Base-by-base conservation (phyloP, 2,797 vertebrate species). In the Acanthopagrus latus region DNA sequence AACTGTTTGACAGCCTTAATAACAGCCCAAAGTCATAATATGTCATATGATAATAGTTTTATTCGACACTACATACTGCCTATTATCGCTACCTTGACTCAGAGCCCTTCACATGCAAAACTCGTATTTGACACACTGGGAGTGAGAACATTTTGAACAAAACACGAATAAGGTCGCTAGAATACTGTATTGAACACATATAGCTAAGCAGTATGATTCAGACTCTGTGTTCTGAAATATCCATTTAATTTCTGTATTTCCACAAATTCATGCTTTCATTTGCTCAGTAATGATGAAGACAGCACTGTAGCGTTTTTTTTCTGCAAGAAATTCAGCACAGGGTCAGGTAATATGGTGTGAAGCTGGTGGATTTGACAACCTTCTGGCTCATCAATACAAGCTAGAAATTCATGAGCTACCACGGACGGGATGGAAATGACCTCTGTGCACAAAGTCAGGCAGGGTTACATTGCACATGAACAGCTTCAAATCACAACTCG, bases 371-470 rank as follows among this genome's bases (percentile, higher is more conserved):
- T 77, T 64, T 69, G 71, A 76, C 80, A 87, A 83, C 82, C 74
- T 81, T 81, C 41, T 82, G 47, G 44, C 70, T 75, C 56, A 46
- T 73, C 56, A 79, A 59, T 68, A 79, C 68, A 77, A 82, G 60
- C 51, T 23, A 64, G 25, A 78, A 82, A 83, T 78, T 71, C 76
- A 81, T 66, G 47, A 76, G 71, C 57, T 67, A n/a, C 67, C 51
- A 54, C 41, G 75, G 76, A 85, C 78, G 64, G 64, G 54, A 80
- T 83, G 76, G 64, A 85, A 84, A 77, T 80, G 57, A 80, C 81
- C 73, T 67, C 43, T 63, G 56, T 43, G 43, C 70, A 69, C 48
- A 50, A 33, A 80, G 64, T 80, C 78, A 82, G 47, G 20, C 59
- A 56, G 33, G 83, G 78, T 86, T 74, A 71, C 56, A 73, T 18